Evolutionary conservation across 2,113 vertebrate species (phyloP).

Genomic region (Apodemus sylvaticus): DNA sequence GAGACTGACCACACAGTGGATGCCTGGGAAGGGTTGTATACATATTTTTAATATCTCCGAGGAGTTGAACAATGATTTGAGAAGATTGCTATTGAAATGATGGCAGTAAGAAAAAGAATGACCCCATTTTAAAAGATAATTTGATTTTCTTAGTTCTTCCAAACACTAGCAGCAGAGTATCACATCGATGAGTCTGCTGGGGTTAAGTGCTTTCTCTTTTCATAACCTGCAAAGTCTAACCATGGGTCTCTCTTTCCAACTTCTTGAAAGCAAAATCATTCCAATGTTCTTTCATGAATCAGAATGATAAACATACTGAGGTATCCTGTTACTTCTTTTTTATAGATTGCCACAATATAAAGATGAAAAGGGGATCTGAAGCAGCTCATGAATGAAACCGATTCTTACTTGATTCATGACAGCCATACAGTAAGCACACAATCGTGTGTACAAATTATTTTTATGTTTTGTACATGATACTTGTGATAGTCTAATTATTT

Average conservation of each 20-base stretch:
- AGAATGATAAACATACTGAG: background rate
- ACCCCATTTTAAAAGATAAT: background rate
- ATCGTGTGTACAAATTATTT: background rate
- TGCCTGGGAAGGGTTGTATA: background rate
- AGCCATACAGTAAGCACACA: background rate
- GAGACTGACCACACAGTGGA: background rate
- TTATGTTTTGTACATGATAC: slow-evolving; percentile 21
- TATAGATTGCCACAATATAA: background rate
- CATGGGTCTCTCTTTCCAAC: background rate
- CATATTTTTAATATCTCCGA: background rate
- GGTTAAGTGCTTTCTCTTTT: background rate
- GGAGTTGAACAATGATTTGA: slow-evolving; percentile 5
- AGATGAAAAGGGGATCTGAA: background rate
- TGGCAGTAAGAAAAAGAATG: background rate
- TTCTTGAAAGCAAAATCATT: slow-evolving; percentile 21
- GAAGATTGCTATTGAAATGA: background rate
- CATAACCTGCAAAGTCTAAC: background rate
- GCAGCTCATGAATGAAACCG: background rate
- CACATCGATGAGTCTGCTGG: background rate
- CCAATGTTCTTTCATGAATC: background rate
- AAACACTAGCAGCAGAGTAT: background rate
- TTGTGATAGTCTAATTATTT: background rate
- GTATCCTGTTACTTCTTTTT: slow-evolving; percentile 8
- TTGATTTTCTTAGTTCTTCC: background rate
- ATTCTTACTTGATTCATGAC: background rate